A percentile compares a stretch with the other conserved stretches of the same genome.
Conservation (phyloP, 2,888 invertebrate genomes). For the Maniola hyperantus region DNA sequence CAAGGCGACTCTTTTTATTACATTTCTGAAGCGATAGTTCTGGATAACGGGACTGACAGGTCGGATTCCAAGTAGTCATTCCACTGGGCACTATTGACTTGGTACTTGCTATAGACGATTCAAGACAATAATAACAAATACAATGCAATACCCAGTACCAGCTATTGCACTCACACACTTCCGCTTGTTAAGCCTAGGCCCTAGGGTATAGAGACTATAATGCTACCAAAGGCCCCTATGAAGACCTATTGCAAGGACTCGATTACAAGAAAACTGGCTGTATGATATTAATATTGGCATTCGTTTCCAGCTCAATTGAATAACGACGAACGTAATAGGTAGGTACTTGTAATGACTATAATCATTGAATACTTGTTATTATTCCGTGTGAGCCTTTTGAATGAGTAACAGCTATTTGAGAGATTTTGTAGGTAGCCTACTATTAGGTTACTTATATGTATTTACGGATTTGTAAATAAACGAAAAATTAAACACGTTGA, state of each 20-base stretch:
- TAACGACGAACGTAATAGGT: slow-evolving; percentile 5
- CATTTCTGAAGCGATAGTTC: slow-evolving; percentile 38
- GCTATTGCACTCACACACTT: neutral
- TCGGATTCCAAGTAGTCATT: slow-evolving; percentile 37
- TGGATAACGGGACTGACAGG: slow-evolving; percentile 38
- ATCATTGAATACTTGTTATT: neutral
- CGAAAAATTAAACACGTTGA: neutral
- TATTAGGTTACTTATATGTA: no score
- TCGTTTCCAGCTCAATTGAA: slow-evolving; percentile 27
- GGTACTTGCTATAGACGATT: slow-evolving; percentile 25
- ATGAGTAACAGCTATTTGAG: neutral
- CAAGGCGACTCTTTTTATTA: slow-evolving; percentile 32
- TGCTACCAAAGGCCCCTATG: slow-evolving; percentile 19
- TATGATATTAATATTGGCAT: slow-evolving; percentile 34
- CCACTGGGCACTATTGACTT: slow-evolving; percentile 35
- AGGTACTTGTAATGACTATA: neutral
- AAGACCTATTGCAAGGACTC: slow-evolving; percentile 22
- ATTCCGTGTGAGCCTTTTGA: slow-evolving; percentile 1
- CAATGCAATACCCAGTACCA: slow-evolving; percentile 23
- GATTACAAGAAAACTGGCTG: slow-evolving; percentile 30
- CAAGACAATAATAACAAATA: slow-evolving; percentile 36
- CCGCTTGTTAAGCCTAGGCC: slow-evolving; percentile 3
- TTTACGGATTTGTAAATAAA: no score
- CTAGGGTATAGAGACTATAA: slow-evolving; percentile 23
- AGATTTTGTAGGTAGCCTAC: no score